Conservation (phyloP, 2,797 vertebrate species). For the Synaphobranchus kaupii region DNA sequence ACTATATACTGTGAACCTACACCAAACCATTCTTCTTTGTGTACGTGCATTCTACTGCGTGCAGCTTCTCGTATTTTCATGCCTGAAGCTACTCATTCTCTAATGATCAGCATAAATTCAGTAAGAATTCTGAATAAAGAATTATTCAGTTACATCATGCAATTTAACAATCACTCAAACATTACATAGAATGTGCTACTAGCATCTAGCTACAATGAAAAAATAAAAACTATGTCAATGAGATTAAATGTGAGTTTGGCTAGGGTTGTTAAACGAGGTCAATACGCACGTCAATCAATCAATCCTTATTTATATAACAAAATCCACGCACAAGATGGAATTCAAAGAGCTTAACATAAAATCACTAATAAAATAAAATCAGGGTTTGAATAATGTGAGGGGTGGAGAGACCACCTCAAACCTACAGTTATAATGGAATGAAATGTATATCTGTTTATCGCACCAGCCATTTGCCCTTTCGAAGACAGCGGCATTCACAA, state of each 20-base stretch:
- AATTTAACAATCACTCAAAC: background rate
- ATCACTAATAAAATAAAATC: no score
- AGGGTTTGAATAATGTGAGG: background rate
- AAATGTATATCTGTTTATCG: background rate
- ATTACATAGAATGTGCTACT: background rate
- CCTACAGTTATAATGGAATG: background rate
- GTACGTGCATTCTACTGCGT: background rate
- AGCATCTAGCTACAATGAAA: background rate
- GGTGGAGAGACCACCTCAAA: background rate
- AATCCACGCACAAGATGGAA: no score
- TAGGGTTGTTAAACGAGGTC: background rate
- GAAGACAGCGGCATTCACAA: background rate
- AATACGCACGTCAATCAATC: background rate
- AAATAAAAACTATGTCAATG: background rate
- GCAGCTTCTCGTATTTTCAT: background rate
- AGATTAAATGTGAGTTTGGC: background rate
- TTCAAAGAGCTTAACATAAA: no score
- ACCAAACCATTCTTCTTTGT: background rate
- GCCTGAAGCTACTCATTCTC: background rate
- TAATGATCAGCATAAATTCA: background rate
- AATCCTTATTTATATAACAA: no score
- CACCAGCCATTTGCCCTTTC: background rate
- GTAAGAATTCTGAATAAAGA: background rate
- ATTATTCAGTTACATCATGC: background rate
- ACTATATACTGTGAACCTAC: constrained; percentile 14